Percentiles rank a stretch among this genome's conserved stretches.
phyloP scores from a whole-genome alignment of 2,113 vertebrate genomes.

The Epinephelus lanceolatus region DNA sequence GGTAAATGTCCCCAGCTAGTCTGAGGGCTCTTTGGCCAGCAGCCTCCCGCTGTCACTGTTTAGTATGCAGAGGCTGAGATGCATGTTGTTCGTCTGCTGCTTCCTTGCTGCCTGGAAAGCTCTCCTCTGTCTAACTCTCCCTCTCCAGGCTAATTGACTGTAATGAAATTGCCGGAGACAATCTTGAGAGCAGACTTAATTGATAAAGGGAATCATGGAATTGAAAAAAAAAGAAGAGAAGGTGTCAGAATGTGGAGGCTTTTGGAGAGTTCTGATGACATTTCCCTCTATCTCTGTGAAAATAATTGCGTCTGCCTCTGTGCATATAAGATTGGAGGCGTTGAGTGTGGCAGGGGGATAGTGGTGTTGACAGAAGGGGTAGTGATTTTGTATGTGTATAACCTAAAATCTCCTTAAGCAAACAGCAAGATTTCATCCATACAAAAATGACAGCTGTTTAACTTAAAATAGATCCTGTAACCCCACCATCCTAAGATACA shows the following conservation, averaged over 20 bases:
- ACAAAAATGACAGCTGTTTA: conserved; percentile 18
- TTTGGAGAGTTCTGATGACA: conserved; percentile 62
- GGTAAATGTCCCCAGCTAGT: conserved; percentile 44
- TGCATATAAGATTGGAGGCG: conserved; percentile 42
- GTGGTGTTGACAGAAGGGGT: conserved; percentile 12
- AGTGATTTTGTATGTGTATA: not conserved
- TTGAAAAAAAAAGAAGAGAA: conserved; percentile 43
- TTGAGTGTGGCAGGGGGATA: not conserved
- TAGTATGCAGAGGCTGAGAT: conserved; percentile 54
- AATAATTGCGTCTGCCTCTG: conserved; percentile 58
- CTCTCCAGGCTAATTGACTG: conserved; percentile 78
- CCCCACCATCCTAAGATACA: not conserved
- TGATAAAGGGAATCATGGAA: conserved; percentile 69
- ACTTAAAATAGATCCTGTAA: not conserved
- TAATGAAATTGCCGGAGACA: conserved; percentile 79
- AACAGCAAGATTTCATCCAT: not conserved
- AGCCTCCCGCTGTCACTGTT: conserved; percentile 52
- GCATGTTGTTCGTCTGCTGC: conserved; percentile 44
- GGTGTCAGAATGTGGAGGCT: conserved; percentile 66
- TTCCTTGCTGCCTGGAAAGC: conserved; percentile 42
- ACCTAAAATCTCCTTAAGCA: conserved; percentile 16
- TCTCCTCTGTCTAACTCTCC: conserved; percentile 41
- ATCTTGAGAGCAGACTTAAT: conserved; percentile 73
- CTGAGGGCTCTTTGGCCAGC: conserved; percentile 32
- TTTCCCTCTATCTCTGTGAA: conserved; percentile 61